Base-by-base conservation (phyloP, 2,797 vertebrate genomes). In the Neomorphus geoffroyi region DNA sequence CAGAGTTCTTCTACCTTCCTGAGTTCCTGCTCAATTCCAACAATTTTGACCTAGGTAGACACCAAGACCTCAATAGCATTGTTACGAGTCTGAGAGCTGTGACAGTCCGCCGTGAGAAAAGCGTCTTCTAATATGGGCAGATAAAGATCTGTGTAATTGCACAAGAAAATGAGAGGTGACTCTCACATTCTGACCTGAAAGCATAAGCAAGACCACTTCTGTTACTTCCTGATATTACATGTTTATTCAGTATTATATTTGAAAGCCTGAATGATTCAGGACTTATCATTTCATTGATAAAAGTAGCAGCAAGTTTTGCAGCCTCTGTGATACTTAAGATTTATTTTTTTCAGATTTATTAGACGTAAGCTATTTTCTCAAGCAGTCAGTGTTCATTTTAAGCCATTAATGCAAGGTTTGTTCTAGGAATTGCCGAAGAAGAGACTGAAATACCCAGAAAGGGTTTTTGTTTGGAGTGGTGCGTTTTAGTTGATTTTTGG, bases 1-100 rank as follows among this genome's bases (percentile, higher is more conserved):
- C 99, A 0, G 99, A 99, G 97, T 99, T 99, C 97, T 99, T 99
- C 97, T 99, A 99, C 92, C 98, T 99, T 85, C 99, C 99, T 0
- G 99, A 99, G 97, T 99, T 99, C 95, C 89, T 99, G 89, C 99
- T 99, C 78, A 99, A 99, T 95, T 99, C 99, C 90, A 99, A 99
- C 96, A 99, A 99, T 96, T 99, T 99, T 58, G 99, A 99, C 94
- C 97, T 99, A 57, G 99, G 99, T 99, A 94, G 14, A 98, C 88
- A 90, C 11, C 18, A 57, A 4, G 41, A 64, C 9, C 11, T 58
- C 7, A 43, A 10, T 18, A 17, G 39, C 26, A 2, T 32, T 5
- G 4, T 10, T 66, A 0, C 2, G 9, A 43, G 24, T 56, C 70
- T 1, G 3, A 62, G 41, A 58, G 27, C 26, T 13, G 21, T 8